Percentiles rank a stretch among this genome's conserved stretches.
phyloP scores from a whole-genome alignment of 2,113 vertebrate species.

The Vombatus ursinus region DNA sequence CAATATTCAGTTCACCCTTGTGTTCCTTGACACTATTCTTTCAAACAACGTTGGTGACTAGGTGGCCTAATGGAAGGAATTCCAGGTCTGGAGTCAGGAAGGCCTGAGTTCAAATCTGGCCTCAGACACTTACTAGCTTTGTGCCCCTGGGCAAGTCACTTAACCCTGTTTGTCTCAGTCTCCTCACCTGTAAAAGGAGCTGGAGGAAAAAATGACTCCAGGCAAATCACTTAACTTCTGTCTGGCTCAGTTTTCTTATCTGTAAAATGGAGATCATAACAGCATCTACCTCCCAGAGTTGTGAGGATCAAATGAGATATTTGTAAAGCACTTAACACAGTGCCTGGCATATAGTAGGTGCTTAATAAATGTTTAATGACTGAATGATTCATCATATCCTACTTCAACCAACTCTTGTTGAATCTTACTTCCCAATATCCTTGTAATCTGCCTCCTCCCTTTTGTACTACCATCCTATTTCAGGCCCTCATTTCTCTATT shows the following conservation, averaged over 20 bases:
- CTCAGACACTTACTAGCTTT: not conserved
- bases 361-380: not conserved
- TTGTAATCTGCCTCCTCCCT: not conserved
- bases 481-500: not conserved
- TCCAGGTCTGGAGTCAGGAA: not conserved
- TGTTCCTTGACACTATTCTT: not conserved
- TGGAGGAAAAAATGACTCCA: too few species aligned
- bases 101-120: not conserved
- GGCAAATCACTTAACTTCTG: too few species aligned
- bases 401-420: not conserved
- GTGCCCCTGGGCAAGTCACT: not conserved
- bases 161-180: not conserved
- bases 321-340: not conserved
- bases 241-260: not conserved
- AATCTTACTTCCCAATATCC: not conserved
- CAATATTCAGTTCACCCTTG: not conserved
- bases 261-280: not conserved
- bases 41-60: not conserved
- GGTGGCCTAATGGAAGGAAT: not conserved
- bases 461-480: not conserved
- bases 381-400: not conserved
- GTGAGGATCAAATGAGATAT: not conserved
- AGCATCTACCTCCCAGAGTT: not conserved
- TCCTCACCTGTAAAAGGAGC: not conserved
- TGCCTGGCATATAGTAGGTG: not conserved